Percentiles rank a stretch among this genome's conserved stretches.
Evolutionary conservation across 2,113 vertebrate genomes (phyloP).

Genomic region (Gadus macrocephalus): DNA sequence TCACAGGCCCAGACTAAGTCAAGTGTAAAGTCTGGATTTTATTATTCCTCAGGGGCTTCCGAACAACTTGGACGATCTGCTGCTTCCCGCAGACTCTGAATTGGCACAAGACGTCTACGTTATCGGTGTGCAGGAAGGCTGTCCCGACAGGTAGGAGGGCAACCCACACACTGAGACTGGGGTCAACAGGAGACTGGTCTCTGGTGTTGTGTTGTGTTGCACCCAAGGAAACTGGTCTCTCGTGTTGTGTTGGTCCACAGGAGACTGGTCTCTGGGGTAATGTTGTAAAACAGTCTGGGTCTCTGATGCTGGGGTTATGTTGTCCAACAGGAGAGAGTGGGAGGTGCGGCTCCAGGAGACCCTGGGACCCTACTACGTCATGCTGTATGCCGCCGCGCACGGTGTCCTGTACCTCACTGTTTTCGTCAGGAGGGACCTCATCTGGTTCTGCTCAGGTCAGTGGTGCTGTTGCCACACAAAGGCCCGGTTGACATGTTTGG

Average conservation of each 20-base stretch:
- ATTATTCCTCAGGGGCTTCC: constrained; percentile 78
- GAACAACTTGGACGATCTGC: constrained; percentile 84
- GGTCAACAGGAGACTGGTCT: neutral
- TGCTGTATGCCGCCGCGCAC: constrained; percentile 83
- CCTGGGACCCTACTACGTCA: constrained; percentile 88
- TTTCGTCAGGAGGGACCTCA: constrained; percentile 91
- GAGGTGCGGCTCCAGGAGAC: constrained; percentile 92
- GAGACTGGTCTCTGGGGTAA: too few species aligned
- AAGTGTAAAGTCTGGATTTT: constrained; percentile 7
- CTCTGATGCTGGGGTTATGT: constrained; percentile 2
- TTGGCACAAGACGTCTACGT: constrained; percentile 93
- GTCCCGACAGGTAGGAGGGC: constrained; percentile 84
- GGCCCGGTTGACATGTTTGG: too few species aligned
- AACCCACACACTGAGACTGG: neutral
- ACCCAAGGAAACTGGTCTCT: neutral
- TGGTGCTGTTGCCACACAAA: neutral
- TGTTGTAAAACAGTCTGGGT: neutral
- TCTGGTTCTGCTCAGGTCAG: constrained; percentile 98
- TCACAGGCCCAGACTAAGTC: neutral
- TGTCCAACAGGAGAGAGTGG: constrained; percentile 85
- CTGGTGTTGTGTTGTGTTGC: neutral
- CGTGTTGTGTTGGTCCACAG: too few species aligned
- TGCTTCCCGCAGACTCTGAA: constrained; percentile 88
- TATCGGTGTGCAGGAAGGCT: constrained; percentile 93
- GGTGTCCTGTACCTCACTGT: constrained; percentile 88